A percentile compares a stretch with the other conserved stretches of the same genome.
These are phyloP conservation scores for Pitangus sulphuratus DNA, from an alignment of 2,797 vertebrate genomes.

Conservation along the genomic window DNA sequence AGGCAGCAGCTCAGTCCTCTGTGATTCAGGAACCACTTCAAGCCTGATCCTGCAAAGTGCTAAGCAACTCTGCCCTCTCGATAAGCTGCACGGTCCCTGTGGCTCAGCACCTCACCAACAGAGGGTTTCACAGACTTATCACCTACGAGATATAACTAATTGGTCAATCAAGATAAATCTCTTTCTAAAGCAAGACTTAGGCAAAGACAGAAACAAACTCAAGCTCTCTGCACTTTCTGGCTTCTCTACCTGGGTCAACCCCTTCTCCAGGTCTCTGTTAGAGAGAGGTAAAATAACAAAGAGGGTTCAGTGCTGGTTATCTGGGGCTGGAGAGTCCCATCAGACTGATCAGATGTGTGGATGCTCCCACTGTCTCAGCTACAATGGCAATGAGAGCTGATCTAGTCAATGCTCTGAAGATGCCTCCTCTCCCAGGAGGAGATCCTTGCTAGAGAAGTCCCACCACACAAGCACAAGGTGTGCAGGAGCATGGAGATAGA, in stretches of 20 bases:
- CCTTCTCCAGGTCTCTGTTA: neutral
- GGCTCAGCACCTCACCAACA: neutral
- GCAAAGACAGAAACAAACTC: neutral
- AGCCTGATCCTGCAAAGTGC: neutral
- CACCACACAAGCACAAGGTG: neutral
- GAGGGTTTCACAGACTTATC: neutral
- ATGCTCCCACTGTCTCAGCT: neutral
- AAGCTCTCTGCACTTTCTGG: neutral
- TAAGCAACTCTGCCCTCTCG: neutral
- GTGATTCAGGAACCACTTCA: slow-evolving; percentile 30
- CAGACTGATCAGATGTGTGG: neutral
- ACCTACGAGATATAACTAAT: neutral
- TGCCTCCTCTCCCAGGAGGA: neutral
- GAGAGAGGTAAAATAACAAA: neutral
- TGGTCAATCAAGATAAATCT: slow-evolving; percentile 16
- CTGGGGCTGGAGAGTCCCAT: neutral
- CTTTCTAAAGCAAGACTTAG: neutral
- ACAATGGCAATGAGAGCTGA: neutral
- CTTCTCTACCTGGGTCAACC: neutral
- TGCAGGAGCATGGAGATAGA: neutral
- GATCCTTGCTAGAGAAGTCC: neutral
- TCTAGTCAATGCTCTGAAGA: neutral
- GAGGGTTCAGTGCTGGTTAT: neutral
- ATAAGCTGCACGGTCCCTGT: neutral
- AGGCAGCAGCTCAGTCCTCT: neutral